Percentiles rank a stretch among this genome's conserved stretches.
Evolutionary conservation across 2,888 invertebrate genomes (phyloP).

Genomic region (Drosophila crucigera): DNA sequence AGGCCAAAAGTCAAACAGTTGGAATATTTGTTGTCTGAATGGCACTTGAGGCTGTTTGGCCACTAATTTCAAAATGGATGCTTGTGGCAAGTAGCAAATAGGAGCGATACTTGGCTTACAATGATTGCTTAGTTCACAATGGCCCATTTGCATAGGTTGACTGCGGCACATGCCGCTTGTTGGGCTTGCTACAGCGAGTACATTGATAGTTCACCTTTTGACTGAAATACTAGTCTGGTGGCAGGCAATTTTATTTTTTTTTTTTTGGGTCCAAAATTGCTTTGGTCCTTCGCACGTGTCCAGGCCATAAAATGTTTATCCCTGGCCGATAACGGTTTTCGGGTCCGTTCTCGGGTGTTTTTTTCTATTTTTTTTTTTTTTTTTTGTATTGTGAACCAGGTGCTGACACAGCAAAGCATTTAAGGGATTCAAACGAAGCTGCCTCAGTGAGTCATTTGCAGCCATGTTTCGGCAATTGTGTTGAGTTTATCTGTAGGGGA

Average conservation of each 20-base stretch:
- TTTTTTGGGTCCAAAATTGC: conserved; percentile 23
- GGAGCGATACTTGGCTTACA: not conserved
- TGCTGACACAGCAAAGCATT: conserved; percentile 54
- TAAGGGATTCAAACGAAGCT: conserved; percentile 8
- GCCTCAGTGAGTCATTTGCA: conserved; percentile 48
- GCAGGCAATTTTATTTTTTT: conserved; percentile 5
- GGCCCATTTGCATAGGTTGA: conserved; percentile 11
- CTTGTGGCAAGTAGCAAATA: not conserved
- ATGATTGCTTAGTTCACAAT: conserved; percentile 13
- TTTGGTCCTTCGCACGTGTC: conserved; percentile 60
- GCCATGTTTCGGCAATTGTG: conserved; percentile 53
- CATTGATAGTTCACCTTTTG: conserved; percentile 40
- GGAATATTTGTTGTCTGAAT: not conserved
- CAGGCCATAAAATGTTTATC: conserved; percentile 63
- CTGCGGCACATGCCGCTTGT: conserved; percentile 2
- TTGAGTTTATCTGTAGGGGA: conserved; percentile 41
- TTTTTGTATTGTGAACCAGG: conserved; percentile 30
- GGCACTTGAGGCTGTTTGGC: not conserved
- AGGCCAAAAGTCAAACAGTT: not conserved
- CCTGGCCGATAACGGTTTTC: conserved; percentile 34
- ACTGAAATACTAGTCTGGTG: conserved; percentile 18
- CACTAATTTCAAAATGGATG: not conserved
- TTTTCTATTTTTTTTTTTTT: too few relatives aligned
- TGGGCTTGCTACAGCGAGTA: conserved; percentile 19
- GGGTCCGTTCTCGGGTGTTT: conserved; percentile 21